Conservation (phyloP, 2,797 vertebrate species). For the Hemibagrus guttatus region DNA sequence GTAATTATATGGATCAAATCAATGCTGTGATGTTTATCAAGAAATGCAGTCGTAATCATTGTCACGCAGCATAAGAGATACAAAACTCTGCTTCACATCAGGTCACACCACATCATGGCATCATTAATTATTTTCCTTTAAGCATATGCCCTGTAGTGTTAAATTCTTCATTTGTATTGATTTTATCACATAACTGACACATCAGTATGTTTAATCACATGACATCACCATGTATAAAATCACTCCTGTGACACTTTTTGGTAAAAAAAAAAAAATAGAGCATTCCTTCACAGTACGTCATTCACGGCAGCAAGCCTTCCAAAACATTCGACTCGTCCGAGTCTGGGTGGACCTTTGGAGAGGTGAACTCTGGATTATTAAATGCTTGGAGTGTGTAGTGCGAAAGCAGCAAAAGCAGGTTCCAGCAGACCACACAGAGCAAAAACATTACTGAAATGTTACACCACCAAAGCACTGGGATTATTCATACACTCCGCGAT, state of each 20-base stretch:
- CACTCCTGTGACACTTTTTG: background rate
- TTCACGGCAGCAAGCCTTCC: constrained; percentile 16
- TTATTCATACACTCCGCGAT: constrained; percentile 7
- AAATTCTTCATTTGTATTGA: background rate
- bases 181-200: background rate
- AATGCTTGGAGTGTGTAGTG: constrained; percentile 26
- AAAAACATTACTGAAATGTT: constrained; percentile 22
- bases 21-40: background rate
- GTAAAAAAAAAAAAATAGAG: too few relatives aligned
- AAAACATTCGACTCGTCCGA: constrained; percentile 5
- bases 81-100: background rate
- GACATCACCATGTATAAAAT: background rate
- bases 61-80: background rate
- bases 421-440: constrained; percentile 35
- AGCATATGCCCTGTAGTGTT: background rate
- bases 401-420: constrained; percentile 1
- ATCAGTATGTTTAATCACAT: too few relatives aligned
- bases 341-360: constrained; percentile 34
- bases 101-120: background rate
- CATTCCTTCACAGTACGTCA: constrained; percentile 31
- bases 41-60: background rate
- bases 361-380: constrained; percentile 43
- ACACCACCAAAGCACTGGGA: background rate
- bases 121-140: background rate
- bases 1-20: too few relatives aligned